Conservation (phyloP, 2,113 vertebrate species). For the Paramormyrops kingsleyae region DNA sequence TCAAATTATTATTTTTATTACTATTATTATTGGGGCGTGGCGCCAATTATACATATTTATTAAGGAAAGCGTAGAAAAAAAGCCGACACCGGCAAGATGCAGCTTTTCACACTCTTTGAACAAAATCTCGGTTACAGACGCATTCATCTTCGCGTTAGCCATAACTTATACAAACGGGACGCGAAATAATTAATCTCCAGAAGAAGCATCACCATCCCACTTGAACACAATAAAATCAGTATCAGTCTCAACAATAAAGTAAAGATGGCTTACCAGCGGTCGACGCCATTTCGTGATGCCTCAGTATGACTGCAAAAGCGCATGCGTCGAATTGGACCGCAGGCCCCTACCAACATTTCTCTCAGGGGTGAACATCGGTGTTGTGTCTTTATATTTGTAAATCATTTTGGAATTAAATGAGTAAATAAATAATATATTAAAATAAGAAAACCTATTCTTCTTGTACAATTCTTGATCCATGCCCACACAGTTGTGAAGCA, state of each 20-base stretch:
- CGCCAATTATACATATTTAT: not conserved
- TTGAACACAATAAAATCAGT: not conserved
- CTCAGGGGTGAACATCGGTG: not conserved
- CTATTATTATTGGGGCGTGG: not conserved
- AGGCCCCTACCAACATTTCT: conserved; percentile 7
- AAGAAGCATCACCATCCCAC: not conserved
- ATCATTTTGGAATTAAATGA: not conserved
- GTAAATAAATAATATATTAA: not conserved
- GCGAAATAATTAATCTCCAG: not conserved
- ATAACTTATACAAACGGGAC: not conserved
- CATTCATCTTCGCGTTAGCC: not conserved
- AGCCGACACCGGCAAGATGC: not conserved
- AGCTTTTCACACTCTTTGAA: not conserved
- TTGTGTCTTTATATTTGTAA: not conserved
- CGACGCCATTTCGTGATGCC: conserved; percentile 25
- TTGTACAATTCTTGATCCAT: not conserved
- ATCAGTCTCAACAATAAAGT: not conserved
- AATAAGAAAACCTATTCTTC: not conserved
- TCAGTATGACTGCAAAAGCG: not conserved
- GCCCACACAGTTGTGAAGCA: not conserved
- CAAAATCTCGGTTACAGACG: not conserved
- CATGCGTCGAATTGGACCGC: conserved; percentile 8
- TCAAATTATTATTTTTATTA: not conserved
- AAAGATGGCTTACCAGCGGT: conserved; percentile 19
- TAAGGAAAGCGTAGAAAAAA: not conserved